Percentiles rank a stretch among this genome's conserved stretches.
These are phyloP conservation scores for Pseudocheirus occidentalis DNA, from an alignment of 2,797 vertebrate species.

Conservation along the genomic window DNA sequence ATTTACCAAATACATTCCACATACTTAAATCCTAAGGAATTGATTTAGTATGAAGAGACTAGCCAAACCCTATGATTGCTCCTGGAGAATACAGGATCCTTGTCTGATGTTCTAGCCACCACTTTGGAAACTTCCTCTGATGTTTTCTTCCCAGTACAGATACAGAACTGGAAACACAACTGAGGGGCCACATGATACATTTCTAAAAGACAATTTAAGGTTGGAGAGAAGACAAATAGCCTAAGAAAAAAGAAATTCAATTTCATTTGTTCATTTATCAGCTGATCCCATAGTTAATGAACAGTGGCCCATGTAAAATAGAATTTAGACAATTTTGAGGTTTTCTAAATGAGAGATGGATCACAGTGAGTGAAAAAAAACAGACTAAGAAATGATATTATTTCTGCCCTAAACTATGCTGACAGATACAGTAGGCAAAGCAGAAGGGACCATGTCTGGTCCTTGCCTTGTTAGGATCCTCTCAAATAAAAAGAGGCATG, in stretches of 20 bases:
- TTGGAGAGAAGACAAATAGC: slow-evolving; percentile 67
- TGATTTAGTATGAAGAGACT: neutral
- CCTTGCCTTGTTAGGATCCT: slow-evolving; percentile 21
- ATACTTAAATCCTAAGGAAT: neutral
- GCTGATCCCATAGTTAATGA: slow-evolving; percentile 35
- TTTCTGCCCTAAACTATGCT: slow-evolving; percentile 53
- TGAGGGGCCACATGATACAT: slow-evolving; percentile 18
- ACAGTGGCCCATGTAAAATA: slow-evolving; percentile 78
- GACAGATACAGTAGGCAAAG: slow-evolving; percentile 20
- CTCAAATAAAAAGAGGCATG: slow-evolving; percentile 5
- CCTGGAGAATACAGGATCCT: neutral
- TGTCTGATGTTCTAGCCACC: neutral
- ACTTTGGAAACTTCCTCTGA: slow-evolving; percentile 34
- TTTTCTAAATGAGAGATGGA: slow-evolving; percentile 65
- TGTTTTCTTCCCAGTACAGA: slow-evolving; percentile 21
- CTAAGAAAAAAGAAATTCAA: slow-evolving; percentile 61
- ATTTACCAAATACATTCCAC: neutral
- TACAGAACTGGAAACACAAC: slow-evolving; percentile 41
- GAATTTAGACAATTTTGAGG: slow-evolving; percentile 75
- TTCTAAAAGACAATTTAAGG: slow-evolving; percentile 71
- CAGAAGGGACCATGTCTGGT: slow-evolving; percentile 22
- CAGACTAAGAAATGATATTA: slow-evolving; percentile 53
- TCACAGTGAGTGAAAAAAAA: slow-evolving; percentile 55
- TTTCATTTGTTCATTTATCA: slow-evolving; percentile 45
- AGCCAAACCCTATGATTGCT: neutral